phyloP scores from a whole-genome alignment of 1,140 invertebrate species.

The Euglossa dilemma region DNA sequence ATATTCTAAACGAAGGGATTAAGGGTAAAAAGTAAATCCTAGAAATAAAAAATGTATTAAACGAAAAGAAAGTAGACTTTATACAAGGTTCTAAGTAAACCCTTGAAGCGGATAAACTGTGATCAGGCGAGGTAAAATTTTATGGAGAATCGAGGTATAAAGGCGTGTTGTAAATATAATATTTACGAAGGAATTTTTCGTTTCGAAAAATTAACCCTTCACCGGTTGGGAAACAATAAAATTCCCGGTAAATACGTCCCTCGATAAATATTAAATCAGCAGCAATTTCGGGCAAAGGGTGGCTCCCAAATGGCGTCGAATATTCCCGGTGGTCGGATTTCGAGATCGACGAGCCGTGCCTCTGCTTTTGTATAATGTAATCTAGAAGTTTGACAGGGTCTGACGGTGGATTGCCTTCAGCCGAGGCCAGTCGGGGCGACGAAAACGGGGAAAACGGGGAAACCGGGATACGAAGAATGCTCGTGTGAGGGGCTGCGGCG shows the following conservation, averaged over 20 bases:
- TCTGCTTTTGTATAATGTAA: slow-evolving; percentile 70
- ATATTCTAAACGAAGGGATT: too few relatives aligned
- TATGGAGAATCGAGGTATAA: too few relatives aligned
- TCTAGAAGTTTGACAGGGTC: slow-evolving; percentile 66
- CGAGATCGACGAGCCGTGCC: slow-evolving; percentile 61
- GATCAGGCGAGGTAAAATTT: too few relatives aligned
- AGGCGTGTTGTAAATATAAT: not conserved
- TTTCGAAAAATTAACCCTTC: not conserved
- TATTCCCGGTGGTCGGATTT: slow-evolving; percentile 29
- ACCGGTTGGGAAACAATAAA: not conserved
- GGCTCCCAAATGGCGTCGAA: slow-evolving; percentile 16
- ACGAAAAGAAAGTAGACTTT: too few relatives aligned
- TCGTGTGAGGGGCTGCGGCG: not conserved
- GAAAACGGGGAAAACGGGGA: not conserved
- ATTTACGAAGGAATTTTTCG: not conserved
- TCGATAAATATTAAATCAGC: slow-evolving; percentile 35
- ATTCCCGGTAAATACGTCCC: not conserved
- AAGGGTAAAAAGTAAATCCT: too few relatives aligned
- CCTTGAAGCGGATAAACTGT: too few relatives aligned
- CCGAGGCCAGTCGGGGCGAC: not conserved
- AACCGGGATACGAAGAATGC: not conserved
- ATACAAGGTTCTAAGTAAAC: too few relatives aligned
- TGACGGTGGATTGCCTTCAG: slow-evolving; percentile 45
- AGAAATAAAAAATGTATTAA: too few relatives aligned
- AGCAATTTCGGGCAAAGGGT: slow-evolving; percentile 13